Base-by-base conservation (phyloP, 2,888 invertebrate species). In the Xiphydria camelus region DNA sequence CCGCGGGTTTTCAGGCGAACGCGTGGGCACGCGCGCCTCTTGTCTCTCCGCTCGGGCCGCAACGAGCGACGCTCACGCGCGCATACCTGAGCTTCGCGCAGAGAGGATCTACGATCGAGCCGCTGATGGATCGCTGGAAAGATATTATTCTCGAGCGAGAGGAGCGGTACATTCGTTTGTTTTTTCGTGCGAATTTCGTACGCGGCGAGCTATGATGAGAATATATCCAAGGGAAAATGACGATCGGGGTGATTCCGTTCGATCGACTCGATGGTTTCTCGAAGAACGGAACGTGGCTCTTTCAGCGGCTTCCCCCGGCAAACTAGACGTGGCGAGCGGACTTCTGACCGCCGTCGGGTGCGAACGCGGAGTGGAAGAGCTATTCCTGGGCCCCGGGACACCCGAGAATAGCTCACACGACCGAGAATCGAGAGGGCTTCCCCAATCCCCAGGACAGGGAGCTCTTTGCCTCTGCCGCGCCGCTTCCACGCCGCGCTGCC, bases 381-480 rank as follows among this genome's bases (percentile, higher is more conserved):
- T 64, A 65, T 66, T 64, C 49, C 51, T 56, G 59, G 51, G 51
- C 51, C 53, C 54, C 59, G 58, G 61, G 62, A 57, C 53, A 54
- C 38, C 56, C 52, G 47, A 64, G 57, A 64, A 66, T 64, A 66
- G 61, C 47, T 57, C 54, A 53, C 39, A 45, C 45, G 45, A 53
- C 41, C 9, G 36, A 57, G 54, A 53, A 55, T 53, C 53, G 49
- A 46, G 61, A 61, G 64, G 61, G 64, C 55, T 64, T 65, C 57
- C 64, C 61, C 61, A 60, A 59, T 56, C 53, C 55, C 54, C 58
- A 58, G 54, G 55, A 51, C 47, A 50, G 25, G 38, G 29, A 38
- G 10, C 26, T 26, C 5, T 10, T 26, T 6, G 12, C 26, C 41
- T 40, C 41, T 35, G 38, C 36, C 45, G 32, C 26, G 22, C 26